phyloP scores from a whole-genome alignment of 2,113 vertebrate species.

The Phrynosoma blainvillii region DNA sequence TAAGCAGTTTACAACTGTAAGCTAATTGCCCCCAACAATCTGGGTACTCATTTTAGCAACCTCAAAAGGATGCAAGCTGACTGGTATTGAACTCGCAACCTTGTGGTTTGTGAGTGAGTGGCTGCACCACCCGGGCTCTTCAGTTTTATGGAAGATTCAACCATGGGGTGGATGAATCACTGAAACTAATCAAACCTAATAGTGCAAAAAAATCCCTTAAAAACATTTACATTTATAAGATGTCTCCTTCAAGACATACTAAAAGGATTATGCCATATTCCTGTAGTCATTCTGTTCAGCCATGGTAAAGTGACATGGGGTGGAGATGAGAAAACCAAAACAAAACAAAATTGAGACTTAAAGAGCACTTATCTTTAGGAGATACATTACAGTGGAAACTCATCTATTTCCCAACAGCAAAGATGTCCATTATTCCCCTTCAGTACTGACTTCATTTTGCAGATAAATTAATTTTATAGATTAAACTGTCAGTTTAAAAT shows the following conservation, averaged over 20 bases:
- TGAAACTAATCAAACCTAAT: conserved; percentile 44
- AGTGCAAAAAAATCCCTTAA: conserved; percentile 42
- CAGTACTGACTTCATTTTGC: conserved; percentile 8
- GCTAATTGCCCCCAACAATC: too few relatives aligned
- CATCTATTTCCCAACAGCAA: conserved; percentile 44
- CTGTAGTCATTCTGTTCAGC: conserved; percentile 42
- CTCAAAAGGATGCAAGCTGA: too few relatives aligned
- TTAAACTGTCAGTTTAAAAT: conserved; percentile 39
- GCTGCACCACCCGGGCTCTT: too few relatives aligned
- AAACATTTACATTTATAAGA: conserved; percentile 31
- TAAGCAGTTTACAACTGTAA: too few relatives aligned
- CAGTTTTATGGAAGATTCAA: conserved; percentile 31
- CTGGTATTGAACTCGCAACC: too few relatives aligned
- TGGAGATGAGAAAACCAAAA: conserved; percentile 34
- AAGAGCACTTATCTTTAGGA: conserved; percentile 64
- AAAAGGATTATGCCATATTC: conserved; percentile 42
- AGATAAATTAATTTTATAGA: conserved; percentile 33
- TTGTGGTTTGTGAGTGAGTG: too few relatives aligned
- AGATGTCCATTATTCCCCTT: conserved; percentile 34
- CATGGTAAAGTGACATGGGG: conserved; percentile 52
- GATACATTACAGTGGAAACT: conserved; percentile 57
- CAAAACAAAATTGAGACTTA: conserved; percentile 64
- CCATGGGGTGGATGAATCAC: background rate
- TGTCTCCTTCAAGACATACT: conserved; percentile 34
- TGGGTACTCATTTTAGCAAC: too few relatives aligned